Base-by-base conservation (phyloP, 2,797 vertebrate species). In the Siniperca scherzeri region DNA sequence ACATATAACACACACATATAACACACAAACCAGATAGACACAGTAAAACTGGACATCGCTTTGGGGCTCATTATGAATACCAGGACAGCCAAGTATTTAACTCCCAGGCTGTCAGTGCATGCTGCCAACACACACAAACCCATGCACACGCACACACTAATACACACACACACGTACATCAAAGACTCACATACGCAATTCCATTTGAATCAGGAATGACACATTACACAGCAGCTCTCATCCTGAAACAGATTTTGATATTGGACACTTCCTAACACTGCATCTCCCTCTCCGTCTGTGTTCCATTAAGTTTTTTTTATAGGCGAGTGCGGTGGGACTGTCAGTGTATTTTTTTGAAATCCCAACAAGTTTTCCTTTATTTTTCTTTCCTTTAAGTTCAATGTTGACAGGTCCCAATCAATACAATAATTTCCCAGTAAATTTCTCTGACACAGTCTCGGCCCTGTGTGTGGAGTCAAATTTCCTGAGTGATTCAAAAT, bases 41-140 rank as follows among this genome's bases (percentile, higher is more conserved):
- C 83, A 83, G 86, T 89, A 76, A 92, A 89, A 93, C 89, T 89
- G 92, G 93, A 94, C 92, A 93, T 89, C 82, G 82, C 92, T 93
- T 87, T 90, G 94, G 91, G 94, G 90, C 93, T 94, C 93, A 94
- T 94, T 94, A 95, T 77, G 80, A 92, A 91, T 88, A 91, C 77
- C 86, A 86, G 93, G 85, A 91, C 90, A 82, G 94, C 92, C 93
- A 94, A 94, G 92, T 92, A 92, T 93, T 93, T 93, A 94, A 95
- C 91, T 94, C 91, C 88, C 92, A 90, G 90, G 89, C 93, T 95
- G 93, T 92, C 76, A 71, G 85, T 42, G 80, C 33, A 66, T 27
- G 82, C 80, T 93, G 94, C 93, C 93, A 94, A 93, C 78, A 80
- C 82, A 92, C 90, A 92, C 91, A 93, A 71, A 80, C 81, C 74